phyloP scores from a whole-genome alignment of 2,888 invertebrate genomes.

The Cephus pygmeus region DNA sequence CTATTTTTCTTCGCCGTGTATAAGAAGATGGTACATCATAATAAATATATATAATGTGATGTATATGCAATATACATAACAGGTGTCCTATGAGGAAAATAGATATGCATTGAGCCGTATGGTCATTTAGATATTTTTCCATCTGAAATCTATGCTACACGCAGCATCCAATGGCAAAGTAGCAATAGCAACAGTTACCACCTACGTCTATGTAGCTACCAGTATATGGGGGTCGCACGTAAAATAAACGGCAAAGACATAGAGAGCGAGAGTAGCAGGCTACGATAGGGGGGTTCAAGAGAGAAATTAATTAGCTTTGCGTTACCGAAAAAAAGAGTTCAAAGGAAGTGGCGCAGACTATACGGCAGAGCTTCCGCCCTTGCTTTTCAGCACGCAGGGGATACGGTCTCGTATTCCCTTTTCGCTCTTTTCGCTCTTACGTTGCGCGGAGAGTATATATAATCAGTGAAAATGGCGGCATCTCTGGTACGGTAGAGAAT shows the following conservation, averaged over 20 bases:
- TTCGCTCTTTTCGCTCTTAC: constrained; percentile 11
- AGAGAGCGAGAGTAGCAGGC: constrained; percentile 19
- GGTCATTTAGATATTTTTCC: background rate
- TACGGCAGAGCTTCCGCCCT: constrained; percentile 22
- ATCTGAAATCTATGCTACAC: background rate
- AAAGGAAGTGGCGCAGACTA: constrained; percentile 55
- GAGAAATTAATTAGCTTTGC: constrained; percentile 55
- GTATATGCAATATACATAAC: background rate
- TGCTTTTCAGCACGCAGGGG: constrained; percentile 21
- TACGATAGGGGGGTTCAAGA: constrained; percentile 28
- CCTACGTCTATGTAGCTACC: background rate
- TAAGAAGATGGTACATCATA: too few species aligned
- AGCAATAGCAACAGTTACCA: background rate
- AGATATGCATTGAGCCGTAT: background rate
- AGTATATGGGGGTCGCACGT: constrained; percentile 8
- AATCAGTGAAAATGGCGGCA: constrained; percentile 6
- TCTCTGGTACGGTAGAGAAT: background rate
- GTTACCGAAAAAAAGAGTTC: constrained; percentile 54
- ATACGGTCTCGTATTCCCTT: constrained; percentile 2
- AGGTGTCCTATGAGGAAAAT: background rate
- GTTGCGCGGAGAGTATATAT: constrained; percentile 1
- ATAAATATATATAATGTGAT: background rate
- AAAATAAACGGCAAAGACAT: constrained; percentile 34
- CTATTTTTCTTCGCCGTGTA: background rate
- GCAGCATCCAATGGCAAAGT: background rate